A percentile compares a stretch with the other conserved stretches of the same genome.
phyloP scores from a whole-genome alignment of 2,888 invertebrate species.

The Matsumyia berberina region DNA sequence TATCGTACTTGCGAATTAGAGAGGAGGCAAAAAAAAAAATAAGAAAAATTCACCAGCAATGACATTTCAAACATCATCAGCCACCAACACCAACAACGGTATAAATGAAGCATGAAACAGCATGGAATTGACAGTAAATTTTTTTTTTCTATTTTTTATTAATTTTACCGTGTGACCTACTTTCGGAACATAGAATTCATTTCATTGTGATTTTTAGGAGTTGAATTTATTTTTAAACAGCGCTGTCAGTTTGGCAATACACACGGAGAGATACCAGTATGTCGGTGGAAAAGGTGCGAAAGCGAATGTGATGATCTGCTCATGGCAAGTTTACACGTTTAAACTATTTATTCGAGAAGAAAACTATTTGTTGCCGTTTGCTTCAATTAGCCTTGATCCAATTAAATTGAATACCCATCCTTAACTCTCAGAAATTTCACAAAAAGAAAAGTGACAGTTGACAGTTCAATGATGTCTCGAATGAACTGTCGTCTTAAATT shows the following conservation, averaged over 20 bases:
- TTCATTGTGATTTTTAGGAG: conserved; percentile 12
- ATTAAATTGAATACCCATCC: conserved; percentile 13
- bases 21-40: conserved; percentile 1
- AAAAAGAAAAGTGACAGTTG: conserved; percentile 11
- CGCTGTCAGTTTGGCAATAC: conserved; percentile 26
- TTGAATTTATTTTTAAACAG: conserved; percentile 43
- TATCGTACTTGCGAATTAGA: conserved; percentile 38
- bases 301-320: conserved; percentile 9
- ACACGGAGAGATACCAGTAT: conserved; percentile 15
- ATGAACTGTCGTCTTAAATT: background rate
- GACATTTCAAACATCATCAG: conserved; percentile 45
- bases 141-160: conserved; percentile 5
- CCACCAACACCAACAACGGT: conserved; percentile 8
- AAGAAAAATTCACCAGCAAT: conserved; percentile 15
- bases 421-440: conserved; percentile 16
- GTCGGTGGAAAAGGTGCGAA: background rate
- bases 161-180: conserved; percentile 55
- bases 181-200: conserved; percentile 28
- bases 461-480: conserved; percentile 13
- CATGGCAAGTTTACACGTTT: conserved; percentile 9
- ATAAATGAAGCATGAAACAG: conserved; percentile 6
- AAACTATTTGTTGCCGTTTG: conserved; percentile 24
- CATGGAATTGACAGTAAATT: conserved; percentile 25
- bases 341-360: background rate
- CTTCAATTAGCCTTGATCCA: conserved; percentile 41